phyloP scores from a whole-genome alignment of 2,797 vertebrate genomes.

The Spizella passerina region DNA sequence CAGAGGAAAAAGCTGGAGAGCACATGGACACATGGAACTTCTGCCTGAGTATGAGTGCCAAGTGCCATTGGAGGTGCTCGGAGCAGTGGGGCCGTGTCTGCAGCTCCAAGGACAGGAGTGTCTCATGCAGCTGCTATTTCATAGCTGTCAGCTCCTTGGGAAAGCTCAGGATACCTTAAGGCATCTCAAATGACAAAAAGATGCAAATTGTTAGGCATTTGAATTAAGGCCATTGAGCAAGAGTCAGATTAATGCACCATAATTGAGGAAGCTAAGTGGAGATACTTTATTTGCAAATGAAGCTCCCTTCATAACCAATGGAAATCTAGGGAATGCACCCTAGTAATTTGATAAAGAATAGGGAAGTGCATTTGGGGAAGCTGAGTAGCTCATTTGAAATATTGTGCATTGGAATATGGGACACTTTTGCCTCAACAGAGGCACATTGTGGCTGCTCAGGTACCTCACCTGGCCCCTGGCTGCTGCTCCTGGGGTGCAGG shows the following conservation, averaged over 20 bases:
- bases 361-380: neutral
- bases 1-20: neutral
- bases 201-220: neutral
- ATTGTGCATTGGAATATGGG: neutral
- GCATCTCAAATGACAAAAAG: neutral
- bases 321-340: neutral
- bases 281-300: neutral
- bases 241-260: neutral
- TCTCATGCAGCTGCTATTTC: neutral
- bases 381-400: neutral
- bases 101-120: neutral
- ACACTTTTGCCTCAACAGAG: neutral
- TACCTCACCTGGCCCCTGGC: neutral
- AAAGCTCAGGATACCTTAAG: neutral
- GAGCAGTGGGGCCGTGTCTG: neutral
- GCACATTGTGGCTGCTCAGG: accelerated
- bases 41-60: accelerated
- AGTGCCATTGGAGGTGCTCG: neutral
- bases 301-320: neutral
- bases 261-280: neutral
- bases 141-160: neutral
- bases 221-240: neutral
- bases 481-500: neutral
- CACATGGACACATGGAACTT: neutral
- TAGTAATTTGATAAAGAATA: neutral